Conservation (phyloP, 2,113 vertebrate species). For the Potamarius usumacintae region DNA sequence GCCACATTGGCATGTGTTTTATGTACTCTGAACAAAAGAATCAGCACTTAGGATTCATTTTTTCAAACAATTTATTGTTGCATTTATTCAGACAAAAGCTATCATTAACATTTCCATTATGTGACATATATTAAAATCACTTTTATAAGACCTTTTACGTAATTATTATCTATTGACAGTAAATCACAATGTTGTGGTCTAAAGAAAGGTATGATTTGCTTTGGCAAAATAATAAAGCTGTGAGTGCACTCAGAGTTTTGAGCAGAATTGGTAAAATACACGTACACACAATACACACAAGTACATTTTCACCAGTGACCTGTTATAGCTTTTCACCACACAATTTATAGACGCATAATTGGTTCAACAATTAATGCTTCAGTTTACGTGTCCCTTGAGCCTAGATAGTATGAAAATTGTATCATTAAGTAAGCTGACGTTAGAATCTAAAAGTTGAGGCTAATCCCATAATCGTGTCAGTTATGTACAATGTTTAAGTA, state of each 20-base stretch:
- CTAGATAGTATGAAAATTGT: background rate
- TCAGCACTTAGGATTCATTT: background rate
- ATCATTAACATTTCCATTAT: slow-evolving; percentile 17
- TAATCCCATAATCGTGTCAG: background rate
- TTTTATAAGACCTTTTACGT: slow-evolving; percentile 37
- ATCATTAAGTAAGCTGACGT: background rate
- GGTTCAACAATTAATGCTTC: slow-evolving; percentile 7
- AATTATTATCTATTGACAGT: slow-evolving; percentile 38
- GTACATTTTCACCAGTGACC: slow-evolving; percentile 15
- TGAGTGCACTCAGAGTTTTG: slow-evolving; percentile 24
- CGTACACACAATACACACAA: slow-evolving; percentile 16
- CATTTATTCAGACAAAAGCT: slow-evolving; percentile 37
- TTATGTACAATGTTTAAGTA: background rate
- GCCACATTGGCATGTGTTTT: background rate
- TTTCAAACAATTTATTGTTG: slow-evolving; percentile 47
- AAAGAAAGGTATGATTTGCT: slow-evolving; percentile 45
- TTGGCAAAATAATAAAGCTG: slow-evolving; percentile 50
- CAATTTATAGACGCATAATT: background rate
- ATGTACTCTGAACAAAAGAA: slow-evolving; percentile 1
- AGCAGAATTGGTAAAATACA: slow-evolving; percentile 22
- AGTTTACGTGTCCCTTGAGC: background rate
- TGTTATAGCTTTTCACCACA: background rate
- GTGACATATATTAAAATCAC: slow-evolving; percentile 20
- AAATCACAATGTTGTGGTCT: slow-evolving; percentile 56
- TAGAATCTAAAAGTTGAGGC: background rate